Base-by-base conservation (phyloP, 2,888 invertebrate species). In the Onchidella celtica region DNA sequence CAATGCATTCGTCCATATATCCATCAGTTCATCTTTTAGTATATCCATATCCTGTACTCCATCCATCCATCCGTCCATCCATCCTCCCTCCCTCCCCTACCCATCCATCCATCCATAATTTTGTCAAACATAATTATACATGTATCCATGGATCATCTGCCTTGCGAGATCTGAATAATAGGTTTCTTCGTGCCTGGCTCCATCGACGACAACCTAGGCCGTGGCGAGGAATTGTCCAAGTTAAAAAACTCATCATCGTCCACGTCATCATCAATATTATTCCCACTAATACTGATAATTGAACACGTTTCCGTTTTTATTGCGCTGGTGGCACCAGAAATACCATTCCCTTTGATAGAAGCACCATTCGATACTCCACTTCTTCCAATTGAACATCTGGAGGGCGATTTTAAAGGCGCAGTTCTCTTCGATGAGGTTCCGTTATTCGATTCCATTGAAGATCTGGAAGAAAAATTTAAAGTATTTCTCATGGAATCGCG, bases 401-500 rank as follows among this genome's bases (percentile, higher is more conserved):
- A 17, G 9, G 47, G 47, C 6, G 6, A 17, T 47, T 47, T 47
- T 47, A 47, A 17, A 47, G 47, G 47, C 17, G 47, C 6, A 6
- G 6, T 47, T 47, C 47, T 6, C 17, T 47, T 47, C 9, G 47
- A 6, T 1, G n/a, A 32, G n/a, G n/a, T 34, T 11, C 32, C 40
- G 24, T 61, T 27, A 1, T 38, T 38, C 17, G 40, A 14, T 32
- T 75, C 65, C 2, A 17, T 4, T 11, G 65, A 29, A 11, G 29
- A 6, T 21, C 21, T 55, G 11, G 65, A 65, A 24, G 9, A n/a
- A n/a, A 14, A 24, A 24, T 24, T n/a, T n/a, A 75, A 40, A 9
- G 38, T 47, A 65, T 75, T 75, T 75, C 65, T 29, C 75, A 75
- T 75, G 0, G 75, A 75, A 11, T 75, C 75, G 34, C 65, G 38